Base-by-base conservation (phyloP, 2,888 invertebrate species). In the Raillietiella orientalis region DNA sequence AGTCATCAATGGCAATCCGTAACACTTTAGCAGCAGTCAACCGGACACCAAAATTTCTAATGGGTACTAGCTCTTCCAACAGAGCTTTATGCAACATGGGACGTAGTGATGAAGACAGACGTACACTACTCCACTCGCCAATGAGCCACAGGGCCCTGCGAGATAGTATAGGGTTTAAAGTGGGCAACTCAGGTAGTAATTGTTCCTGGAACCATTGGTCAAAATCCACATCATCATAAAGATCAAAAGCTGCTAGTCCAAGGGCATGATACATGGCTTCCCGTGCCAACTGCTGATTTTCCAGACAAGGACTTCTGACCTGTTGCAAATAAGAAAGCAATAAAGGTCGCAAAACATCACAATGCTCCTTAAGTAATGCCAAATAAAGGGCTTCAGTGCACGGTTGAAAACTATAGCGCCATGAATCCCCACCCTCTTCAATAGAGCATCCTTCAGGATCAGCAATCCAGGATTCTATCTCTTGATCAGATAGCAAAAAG, bases 191-290 rank as follows among this genome's bases (percentile, higher is more conserved):
- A 39, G 62, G 59, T 28, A 67, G 56, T 25, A 90, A 47, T 19
- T 71, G 66, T 21, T 62, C 66, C 9, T 62, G 61, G 37, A 87
- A 72, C 84, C 84, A 87, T 36, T 66, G 59, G 44, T 87, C 77
- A 46, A 87, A 87, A 45, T 84, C 71, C 20, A 87, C 59, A 62
- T 67, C 75, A 42, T 84, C 77, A 42, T 71, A 84, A 28, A 87
- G 53, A 38, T 84, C 72, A 44, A 72, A 77, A 1, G 79, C 70
- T 3, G 70, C 67, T 32, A 77, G 50, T 5, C 82, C 77, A 6
- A 75, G 69, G 1, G 84, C 82, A 47, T 74, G 75, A 41, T 87
- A 87, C 23, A 87, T 66, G 28, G 84, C 82, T 49, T 87, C 87
- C 46, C 79, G 82, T 29, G 65, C 56, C 32, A 87, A 49, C 35